Conservation (phyloP, 2,797 vertebrate species). For the Astyanax mexicanus region DNA sequence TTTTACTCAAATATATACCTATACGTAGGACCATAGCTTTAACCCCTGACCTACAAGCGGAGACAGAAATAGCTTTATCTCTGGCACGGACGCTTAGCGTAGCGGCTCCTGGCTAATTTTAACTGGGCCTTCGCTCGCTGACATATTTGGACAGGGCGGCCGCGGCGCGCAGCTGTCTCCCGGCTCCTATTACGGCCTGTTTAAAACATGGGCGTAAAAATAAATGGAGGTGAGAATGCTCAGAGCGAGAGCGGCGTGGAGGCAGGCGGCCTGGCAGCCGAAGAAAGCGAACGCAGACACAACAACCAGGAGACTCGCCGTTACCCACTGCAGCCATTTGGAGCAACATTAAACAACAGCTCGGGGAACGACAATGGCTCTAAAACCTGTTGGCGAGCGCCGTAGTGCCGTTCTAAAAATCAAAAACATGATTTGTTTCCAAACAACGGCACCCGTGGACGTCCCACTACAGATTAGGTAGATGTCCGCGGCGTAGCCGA, state of each 20-base stretch:
- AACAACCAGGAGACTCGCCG: constrained; percentile 37
- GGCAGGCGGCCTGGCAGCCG: constrained; percentile 28
- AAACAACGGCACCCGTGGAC: constrained; percentile 13
- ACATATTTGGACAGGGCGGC: constrained; percentile 63
- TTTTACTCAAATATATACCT: too few species aligned
- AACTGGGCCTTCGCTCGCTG: constrained; percentile 40
- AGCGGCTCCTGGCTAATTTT: constrained; percentile 59
- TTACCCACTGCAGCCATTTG: constrained; percentile 38
- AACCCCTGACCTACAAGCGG: neutral
- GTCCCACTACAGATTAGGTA: constrained; percentile 10
- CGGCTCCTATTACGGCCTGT: constrained; percentile 50
- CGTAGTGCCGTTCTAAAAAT: constrained; percentile 15
- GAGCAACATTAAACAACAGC: constrained; percentile 42
- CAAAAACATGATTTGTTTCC: constrained; percentile 41
- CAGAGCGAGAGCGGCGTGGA: constrained; percentile 11
- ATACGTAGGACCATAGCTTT: neutral
- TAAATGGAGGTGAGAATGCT: constrained; percentile 57
- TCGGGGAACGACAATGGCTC: constrained; percentile 21
- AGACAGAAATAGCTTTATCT: neutral
- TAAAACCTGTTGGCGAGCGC: constrained; percentile 31
- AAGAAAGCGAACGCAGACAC: constrained; percentile 31
- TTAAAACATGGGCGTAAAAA: constrained; percentile 57
- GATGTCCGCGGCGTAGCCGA: constrained; percentile 4
- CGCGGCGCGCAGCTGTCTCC: constrained; percentile 59
- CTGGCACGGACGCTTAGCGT: neutral